Evolutionary conservation across 2,113 vertebrate species (phyloP), one percentile per base, ranked within the genome.

Genomic region (Clupea harengus): DNA sequence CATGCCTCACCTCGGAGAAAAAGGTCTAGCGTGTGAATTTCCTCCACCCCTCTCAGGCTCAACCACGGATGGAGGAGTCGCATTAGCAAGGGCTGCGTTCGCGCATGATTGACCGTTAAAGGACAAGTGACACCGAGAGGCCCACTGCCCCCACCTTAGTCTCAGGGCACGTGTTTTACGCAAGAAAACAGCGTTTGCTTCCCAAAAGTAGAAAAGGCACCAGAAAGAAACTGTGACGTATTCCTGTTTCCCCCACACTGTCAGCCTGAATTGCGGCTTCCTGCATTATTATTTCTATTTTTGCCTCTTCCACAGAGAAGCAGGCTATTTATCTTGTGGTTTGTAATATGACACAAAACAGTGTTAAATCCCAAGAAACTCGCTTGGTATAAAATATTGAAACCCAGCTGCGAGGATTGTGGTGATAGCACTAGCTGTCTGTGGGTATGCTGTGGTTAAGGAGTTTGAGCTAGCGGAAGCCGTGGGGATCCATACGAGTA

Each of bases 261-360:
- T 81, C 89, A 50, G 49, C 46, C 72, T 47, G 83, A 85, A 85
- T 88, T 15, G 25, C 6, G 67, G 78, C 57, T 84, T 46, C 45
- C n/a, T 45, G 81, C 44, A 57, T 87, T 84, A 87, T 84, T 39
- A 82, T 75, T 82, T 78, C 86, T 86, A 83, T 88, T 88, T 90
- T 86, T 75, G 82, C 57, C 84, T 75, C 28, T 85, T 81, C 85
- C 83, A 84, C 84, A 85, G 87, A 88, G 67, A 10, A 81, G 78
- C 84, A 75, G 82, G 86, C 85, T 86, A 90, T 89, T 90, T 89
- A 85, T 90, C 88, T 89, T 89, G 82, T 25, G 72, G 82, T 88
- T 86, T 85, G 85, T 89, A 88, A 87, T 89, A 85, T 90, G 88
- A 83, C 87, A 88, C 81, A 87, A 89, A 90, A 86, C 88, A 83